These are phyloP conservation scores for Scaptomyza caliginosa DNA, from an alignment of 2,888 invertebrate genomes.

Conservation along the genomic window DNA sequence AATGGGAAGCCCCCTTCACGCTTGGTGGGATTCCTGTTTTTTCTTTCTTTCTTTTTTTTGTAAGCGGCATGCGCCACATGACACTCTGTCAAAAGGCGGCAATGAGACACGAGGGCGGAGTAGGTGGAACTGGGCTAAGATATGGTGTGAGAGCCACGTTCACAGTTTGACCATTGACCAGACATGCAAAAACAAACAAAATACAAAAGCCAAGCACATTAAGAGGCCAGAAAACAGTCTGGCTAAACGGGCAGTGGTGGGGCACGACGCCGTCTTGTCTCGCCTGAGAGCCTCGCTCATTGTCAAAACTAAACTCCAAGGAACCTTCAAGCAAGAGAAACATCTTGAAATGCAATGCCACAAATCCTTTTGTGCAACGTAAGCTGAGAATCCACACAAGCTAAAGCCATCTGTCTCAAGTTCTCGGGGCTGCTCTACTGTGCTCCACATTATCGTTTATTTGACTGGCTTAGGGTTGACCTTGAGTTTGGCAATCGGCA, in stretches of 20 bases:
- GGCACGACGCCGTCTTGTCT: conserved; percentile 56
- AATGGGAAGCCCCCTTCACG: conserved; percentile 71
- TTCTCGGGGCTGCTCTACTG: conserved; percentile 25
- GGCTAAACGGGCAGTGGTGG: not conserved
- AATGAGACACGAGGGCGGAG: not conserved
- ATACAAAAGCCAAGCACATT: conserved; percentile 30
- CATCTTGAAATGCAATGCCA: conserved; percentile 34
- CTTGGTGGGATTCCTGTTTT: conserved; percentile 44
- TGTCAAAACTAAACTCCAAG: conserved; percentile 44
- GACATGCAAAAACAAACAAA: conserved; percentile 27
- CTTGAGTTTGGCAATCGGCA: conserved; percentile 38
- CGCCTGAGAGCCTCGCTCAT: conserved; percentile 71
- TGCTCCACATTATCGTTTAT: conserved; percentile 20
- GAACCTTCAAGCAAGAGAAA: conserved; percentile 3
- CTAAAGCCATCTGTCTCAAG: conserved; percentile 1
- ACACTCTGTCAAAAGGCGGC: conserved; percentile 54
- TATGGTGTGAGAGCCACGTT: conserved; percentile 20
- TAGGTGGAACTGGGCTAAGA: conserved; percentile 8
- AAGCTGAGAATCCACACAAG: conserved; percentile 30
- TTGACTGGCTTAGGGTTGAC: conserved; percentile 16
- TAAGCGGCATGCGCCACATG: conserved; percentile 73
- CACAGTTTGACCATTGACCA: conserved; percentile 73
- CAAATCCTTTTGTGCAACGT: conserved; percentile 48
- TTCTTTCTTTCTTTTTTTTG: conserved; percentile 15
- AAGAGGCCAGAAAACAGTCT: conserved; percentile 30